phyloP scores from a whole-genome alignment of 37 sponge, comb jelly and placozoan species.

The Halisarca cf. caerulea region DNA sequence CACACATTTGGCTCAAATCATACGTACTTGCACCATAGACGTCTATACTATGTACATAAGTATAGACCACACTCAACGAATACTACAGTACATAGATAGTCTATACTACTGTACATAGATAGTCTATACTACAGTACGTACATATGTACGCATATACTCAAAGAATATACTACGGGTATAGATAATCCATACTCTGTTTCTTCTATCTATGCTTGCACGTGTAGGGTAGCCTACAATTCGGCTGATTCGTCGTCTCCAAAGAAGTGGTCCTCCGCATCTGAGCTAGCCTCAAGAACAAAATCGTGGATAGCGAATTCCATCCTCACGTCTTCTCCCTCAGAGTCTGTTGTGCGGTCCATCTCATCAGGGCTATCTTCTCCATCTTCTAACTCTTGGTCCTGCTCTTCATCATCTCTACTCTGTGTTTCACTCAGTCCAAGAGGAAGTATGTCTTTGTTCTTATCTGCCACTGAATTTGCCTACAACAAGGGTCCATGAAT shows the following conservation, averaged over 20 bases:
- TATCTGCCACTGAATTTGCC: slow-evolving; percentile 35
- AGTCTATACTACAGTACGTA: too few relatives aligned
- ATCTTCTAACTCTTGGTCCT: slow-evolving; percentile 38
- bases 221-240: background rate
- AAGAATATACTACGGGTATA: too few relatives aligned
- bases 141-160: too few relatives aligned
- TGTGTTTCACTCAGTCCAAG: background rate
- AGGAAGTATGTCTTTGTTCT: background rate
- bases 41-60: too few relatives aligned
- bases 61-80: too few relatives aligned
- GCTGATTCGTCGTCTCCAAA: background rate
- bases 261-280: background rate
- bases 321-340: background rate
- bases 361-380: slow-evolving; percentile 35
- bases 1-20: too few relatives aligned
- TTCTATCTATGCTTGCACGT: background rate
- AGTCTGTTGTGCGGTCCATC: slow-evolving; percentile 21
- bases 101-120: too few relatives aligned
- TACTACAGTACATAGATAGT: too few relatives aligned
- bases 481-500: too few relatives aligned
- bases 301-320: background rate
- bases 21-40: too few relatives aligned
- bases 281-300: background rate
- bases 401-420: slow-evolving; percentile 29
- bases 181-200: background rate